phyloP scores from a whole-genome alignment of 2,797 vertebrate species.

The Sebastes taczanowskii region DNA sequence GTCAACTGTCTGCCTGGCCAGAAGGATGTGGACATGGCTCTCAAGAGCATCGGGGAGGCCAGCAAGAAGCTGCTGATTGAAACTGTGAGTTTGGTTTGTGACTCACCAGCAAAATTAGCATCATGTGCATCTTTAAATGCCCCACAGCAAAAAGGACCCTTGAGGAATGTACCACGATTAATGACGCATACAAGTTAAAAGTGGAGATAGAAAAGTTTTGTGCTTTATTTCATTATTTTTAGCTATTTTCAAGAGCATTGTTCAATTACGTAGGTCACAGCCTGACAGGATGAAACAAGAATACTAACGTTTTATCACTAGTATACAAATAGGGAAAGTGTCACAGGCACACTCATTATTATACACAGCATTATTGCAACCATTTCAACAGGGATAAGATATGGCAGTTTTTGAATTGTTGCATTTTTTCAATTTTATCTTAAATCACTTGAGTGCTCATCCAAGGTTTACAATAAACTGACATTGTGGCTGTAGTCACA shows the following conservation, averaged over 20 bases:
- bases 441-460: not conserved
- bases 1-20: constrained; percentile 98
- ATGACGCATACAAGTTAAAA: not conserved
- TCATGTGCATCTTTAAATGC: not conserved
- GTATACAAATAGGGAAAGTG: not conserved
- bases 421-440: not conserved
- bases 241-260: not conserved
- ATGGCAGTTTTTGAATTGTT: not conserved
- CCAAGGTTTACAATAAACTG: not conserved
- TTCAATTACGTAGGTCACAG: not conserved
- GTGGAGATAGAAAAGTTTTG: not conserved
- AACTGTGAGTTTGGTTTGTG: constrained; percentile 82
- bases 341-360: not conserved
- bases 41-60: constrained; percentile 97
- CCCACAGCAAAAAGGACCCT: not conserved
- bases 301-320: not conserved
- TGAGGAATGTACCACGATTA: not conserved
- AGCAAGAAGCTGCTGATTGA: constrained; percentile 98
- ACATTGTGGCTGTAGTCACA: not conserved
- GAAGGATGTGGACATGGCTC: constrained; percentile 97
- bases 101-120: not conserved
- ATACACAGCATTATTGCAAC: not conserved
- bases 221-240: not conserved
- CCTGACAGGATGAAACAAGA: not conserved
- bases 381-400: not conserved